Base-by-base conservation (phyloP, 2,797 vertebrate genomes). In the Sitta carolinensis region DNA sequence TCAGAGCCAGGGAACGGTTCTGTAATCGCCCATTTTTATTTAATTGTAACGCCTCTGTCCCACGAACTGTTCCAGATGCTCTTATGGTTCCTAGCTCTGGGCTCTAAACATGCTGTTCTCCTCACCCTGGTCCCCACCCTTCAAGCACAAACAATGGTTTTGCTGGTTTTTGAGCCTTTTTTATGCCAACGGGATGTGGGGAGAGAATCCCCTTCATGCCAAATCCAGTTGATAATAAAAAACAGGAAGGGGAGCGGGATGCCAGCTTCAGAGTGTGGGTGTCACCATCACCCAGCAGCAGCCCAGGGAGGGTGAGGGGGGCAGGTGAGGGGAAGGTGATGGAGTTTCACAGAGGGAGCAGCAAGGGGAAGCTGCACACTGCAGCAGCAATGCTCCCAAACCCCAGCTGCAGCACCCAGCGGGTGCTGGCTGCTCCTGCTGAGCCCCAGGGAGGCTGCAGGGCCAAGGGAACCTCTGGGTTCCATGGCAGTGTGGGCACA, bases 171-270 rank as follows among this genome's bases (percentile, higher is more conserved):
- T 95, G 86, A 94, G 88, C 50, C 81, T 84, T 89, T 83, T 79
- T 63, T 87, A 88, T 87, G 95, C 96, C 96, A 96, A 95, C 29
- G 92, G 96, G 96, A 97, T 97, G 94, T 97, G 96, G 96, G 89
- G 95, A 97, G 96, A 96, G 92, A 76, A 96, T 95, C 94, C 94
- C 95, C 94, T 93, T n/a, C 81, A 90, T 95, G 95, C 96, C 95
- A 97, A 93, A 89, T 76, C 5, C 90, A 67, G 92, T 69, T 68
- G 94, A 93, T 95, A 95, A 96, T 97, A 74, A 55, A 86, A 96
- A 97, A 74, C 94, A 95, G 95, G 95, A 82, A 84, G n/a, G 90
- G 86, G 86, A 69, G 61, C 67, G 26, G 4, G 13, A 16, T 93
- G 91, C 67, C 93, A 90, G 82, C 15, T n/a, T 13, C 34, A n/a